phyloP scores from a whole-genome alignment of 2,888 invertebrate species.

The Pilophorus perplexus region DNA sequence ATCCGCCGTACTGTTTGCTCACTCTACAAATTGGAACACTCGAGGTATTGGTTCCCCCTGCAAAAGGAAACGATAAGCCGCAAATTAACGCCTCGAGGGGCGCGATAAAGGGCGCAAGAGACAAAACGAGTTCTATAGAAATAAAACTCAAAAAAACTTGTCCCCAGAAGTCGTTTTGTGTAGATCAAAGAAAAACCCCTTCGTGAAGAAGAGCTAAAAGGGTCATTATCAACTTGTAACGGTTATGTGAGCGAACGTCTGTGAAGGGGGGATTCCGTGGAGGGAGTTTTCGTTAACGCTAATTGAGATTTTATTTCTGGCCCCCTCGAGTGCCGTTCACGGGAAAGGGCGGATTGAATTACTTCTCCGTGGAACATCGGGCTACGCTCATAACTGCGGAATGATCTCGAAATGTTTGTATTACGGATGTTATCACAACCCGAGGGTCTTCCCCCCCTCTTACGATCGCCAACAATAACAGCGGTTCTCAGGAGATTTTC shows the following conservation, averaged over 20 bases:
- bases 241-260: background rate
- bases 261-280: background rate
- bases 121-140: background rate
- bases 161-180: slow-evolving; percentile 8
- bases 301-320: slow-evolving; percentile 31
- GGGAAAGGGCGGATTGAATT: slow-evolving; percentile 4
- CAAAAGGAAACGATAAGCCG: slow-evolving; percentile 5
- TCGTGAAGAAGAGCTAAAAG: slow-evolving; percentile 1
- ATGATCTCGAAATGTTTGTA: slow-evolving; percentile 16
- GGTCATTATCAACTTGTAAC: slow-evolving; percentile 28
- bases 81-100: slow-evolving; percentile 8
- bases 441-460: no score
- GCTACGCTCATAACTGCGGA: background rate
- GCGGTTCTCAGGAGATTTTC: no score
- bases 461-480: no score
- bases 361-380: background rate
- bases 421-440: slow-evolving; percentile 22
- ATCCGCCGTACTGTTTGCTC: no score
- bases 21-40: no score
- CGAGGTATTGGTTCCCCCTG: no score
- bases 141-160: background rate
- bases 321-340: slow-evolving; percentile 2
- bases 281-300: slow-evolving; percentile 13
- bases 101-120: background rate
- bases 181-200: slow-evolving; percentile 25